Evolutionary conservation across 2,888 invertebrate genomes (phyloP).

Genomic region (Lysandra bellargus): DNA sequence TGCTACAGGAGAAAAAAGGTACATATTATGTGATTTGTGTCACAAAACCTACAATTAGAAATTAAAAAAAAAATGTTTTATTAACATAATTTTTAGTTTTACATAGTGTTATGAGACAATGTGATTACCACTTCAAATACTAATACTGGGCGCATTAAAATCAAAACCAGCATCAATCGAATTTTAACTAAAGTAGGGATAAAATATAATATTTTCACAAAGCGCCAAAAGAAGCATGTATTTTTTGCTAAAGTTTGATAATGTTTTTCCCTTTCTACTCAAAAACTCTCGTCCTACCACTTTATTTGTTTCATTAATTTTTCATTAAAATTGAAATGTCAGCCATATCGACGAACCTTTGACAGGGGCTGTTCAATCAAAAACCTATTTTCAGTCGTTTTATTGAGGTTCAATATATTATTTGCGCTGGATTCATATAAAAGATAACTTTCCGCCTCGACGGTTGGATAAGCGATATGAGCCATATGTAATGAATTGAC

Average conservation of each 20-base stretch:
- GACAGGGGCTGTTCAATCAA: not conserved
- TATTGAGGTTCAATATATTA: slow-evolving; percentile 25
- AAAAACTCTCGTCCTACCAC: not conserved
- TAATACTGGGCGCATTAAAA: no score
- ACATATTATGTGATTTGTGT: not conserved
- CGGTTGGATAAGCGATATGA: slow-evolving; percentile 13
- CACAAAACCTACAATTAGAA: no score
- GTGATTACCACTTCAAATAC: no score
- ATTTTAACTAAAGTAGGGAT: no score
- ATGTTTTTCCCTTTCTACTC: not conserved
- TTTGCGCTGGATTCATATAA: slow-evolving; percentile 10
- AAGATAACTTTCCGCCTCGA: slow-evolving; percentile 26
- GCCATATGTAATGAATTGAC: slow-evolving; percentile 19
- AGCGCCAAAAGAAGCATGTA: no score
- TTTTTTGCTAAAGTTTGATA: no score
- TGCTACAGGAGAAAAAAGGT: not conserved
- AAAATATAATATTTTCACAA: no score
- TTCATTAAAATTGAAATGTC: slow-evolving; percentile 14
- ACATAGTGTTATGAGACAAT: no score
- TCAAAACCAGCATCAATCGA: no score
- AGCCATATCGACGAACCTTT: slow-evolving; percentile 9
- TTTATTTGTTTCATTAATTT: not conserved
- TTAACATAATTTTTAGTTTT: no score
- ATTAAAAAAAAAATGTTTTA: no score
- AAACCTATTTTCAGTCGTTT: slow-evolving; percentile 25